Conservation (phyloP, 1,140 invertebrate species). For the Augochlora pura region DNA sequence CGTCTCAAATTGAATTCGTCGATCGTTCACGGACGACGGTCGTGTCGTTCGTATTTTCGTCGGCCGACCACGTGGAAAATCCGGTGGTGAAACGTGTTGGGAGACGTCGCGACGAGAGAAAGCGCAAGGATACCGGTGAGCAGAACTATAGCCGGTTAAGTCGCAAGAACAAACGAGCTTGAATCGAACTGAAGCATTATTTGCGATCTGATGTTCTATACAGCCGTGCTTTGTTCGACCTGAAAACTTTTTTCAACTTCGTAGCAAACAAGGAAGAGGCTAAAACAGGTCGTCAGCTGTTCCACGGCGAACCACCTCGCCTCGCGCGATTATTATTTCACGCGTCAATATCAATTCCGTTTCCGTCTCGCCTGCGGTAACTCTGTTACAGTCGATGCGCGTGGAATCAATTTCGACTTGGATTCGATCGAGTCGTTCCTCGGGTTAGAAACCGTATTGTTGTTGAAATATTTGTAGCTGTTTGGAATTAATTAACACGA, state of each 20-base stretch:
- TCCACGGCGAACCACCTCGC: neutral
- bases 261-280: slow-evolving; percentile 38
- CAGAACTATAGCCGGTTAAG: slow-evolving; percentile 27
- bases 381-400: too few species aligned
- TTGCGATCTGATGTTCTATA: slow-evolving; percentile 45
- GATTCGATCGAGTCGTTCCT: too few species aligned
- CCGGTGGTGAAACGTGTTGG: too few species aligned
- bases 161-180: slow-evolving; percentile 13
- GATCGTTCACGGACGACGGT: neutral
- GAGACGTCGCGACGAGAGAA: too few species aligned
- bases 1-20: neutral
- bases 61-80: too few species aligned
- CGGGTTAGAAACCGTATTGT: too few species aligned
- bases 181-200: slow-evolving; percentile 42
- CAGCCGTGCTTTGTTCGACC: slow-evolving; percentile 55
- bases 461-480: too few species aligned
- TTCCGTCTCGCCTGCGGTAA: neutral
- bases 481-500: too few species aligned
- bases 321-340: neutral
- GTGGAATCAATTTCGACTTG: too few species aligned
- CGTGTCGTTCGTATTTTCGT: neutral
- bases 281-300: neutral
- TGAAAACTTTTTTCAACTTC: slow-evolving; percentile 41
- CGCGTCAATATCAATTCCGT: neutral
- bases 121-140: slow-evolving; percentile 33